Percentiles rank a stretch among this genome's conserved stretches.
phyloP scores from a whole-genome alignment of 2,113 vertebrate species.

The Hippocampus mohnikei region DNA sequence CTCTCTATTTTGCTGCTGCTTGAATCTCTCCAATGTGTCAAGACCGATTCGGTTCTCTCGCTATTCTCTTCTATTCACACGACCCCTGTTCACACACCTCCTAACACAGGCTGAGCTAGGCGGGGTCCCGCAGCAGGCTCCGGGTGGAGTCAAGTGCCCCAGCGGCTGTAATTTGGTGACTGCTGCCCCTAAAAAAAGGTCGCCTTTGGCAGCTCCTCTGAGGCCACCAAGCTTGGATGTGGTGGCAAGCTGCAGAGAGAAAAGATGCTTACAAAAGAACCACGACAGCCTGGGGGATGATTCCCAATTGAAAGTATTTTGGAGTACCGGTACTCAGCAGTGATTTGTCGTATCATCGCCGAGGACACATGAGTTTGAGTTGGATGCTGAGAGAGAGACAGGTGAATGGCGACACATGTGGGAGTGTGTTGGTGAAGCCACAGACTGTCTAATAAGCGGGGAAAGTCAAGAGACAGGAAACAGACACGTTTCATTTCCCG shows the following conservation, averaged over 20 bases:
- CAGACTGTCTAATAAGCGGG: slow-evolving; percentile 36
- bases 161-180: slow-evolving; percentile 77
- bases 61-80: background rate
- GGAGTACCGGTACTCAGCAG: background rate
- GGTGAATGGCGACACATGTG: background rate
- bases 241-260: slow-evolving; percentile 48
- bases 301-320: slow-evolving; percentile 15
- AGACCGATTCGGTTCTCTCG: background rate
- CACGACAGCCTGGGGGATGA: slow-evolving; percentile 12
- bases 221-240: slow-evolving; percentile 69
- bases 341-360: background rate
- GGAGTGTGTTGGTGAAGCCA: slow-evolving; percentile 3
- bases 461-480: slow-evolving; percentile 30
- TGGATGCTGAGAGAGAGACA: slow-evolving; percentile 5
- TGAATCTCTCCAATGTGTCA: background rate
- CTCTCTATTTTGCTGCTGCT: background rate
- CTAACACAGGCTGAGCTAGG: slow-evolving; percentile 47
- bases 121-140: slow-evolving; percentile 57
- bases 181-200: slow-evolving; percentile 72
- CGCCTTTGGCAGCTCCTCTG: slow-evolving; percentile 61
- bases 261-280: slow-evolving; percentile 2
- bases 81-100: slow-evolving; percentile 12
- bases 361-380: background rate
- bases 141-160: slow-evolving; percentile 70
- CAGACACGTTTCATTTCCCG: slow-evolving; percentile 32